These are phyloP conservation scores for Hephaestus fuliginosus DNA, from an alignment of 2,797 vertebrate genomes.

Conservation along the genomic window DNA sequence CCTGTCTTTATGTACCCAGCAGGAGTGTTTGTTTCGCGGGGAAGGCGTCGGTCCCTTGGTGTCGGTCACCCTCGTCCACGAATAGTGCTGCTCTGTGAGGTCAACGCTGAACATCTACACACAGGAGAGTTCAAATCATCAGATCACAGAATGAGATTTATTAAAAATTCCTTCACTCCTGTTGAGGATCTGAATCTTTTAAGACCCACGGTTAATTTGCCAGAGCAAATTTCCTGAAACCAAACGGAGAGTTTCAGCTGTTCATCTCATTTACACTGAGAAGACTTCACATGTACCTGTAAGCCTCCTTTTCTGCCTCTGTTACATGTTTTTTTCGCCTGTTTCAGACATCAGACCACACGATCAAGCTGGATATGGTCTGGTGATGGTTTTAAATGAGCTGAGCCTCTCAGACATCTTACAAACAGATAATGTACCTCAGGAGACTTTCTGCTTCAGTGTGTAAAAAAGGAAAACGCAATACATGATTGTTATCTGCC, in stretches of 20 bases:
- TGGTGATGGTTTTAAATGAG: too few relatives aligned
- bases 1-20: conserved; percentile 92
- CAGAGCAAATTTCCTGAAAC: background rate
- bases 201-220: too few relatives aligned
- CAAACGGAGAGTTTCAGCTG: background rate
- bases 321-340: background rate
- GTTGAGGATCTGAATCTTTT: background rate
- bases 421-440: too few relatives aligned
- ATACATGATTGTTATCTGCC: too few relatives aligned
- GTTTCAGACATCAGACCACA: background rate
- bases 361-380: background rate
- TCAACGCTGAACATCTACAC: conserved; percentile 92
- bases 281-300: background rate
- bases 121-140: conserved; percentile 21
- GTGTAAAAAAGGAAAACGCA: too few relatives aligned
- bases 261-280: too few relatives aligned
- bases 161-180: too few relatives aligned
- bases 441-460: too few relatives aligned
- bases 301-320: background rate
- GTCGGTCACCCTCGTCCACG: conserved; percentile 89
- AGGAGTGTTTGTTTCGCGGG: conserved; percentile 93
- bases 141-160: background rate
- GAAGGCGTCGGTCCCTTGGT: conserved; percentile 90
- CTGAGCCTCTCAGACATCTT: too few relatives aligned
- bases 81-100: conserved; percentile 83